Evolutionary conservation across 2,888 invertebrate genomes (phyloP).

Genomic region (Maniola hyperantus): DNA sequence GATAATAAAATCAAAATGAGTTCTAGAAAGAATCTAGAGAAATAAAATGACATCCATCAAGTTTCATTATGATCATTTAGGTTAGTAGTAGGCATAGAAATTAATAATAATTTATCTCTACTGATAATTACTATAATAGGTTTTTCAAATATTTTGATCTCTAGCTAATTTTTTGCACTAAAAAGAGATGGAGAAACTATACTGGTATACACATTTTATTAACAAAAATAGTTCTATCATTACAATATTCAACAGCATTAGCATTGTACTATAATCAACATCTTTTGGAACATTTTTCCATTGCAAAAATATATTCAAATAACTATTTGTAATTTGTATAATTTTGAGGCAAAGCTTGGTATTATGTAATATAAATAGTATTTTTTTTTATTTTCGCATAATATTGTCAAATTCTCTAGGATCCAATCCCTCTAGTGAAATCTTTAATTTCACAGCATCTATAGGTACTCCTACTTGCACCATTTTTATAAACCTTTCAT

Average conservation of each 20-base stretch:
- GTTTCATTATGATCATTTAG: too few species aligned
- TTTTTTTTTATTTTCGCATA: conserved; percentile 49
- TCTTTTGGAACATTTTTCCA: conserved; percentile 19
- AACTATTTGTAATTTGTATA: not conserved
- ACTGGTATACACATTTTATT: conserved; percentile 2
- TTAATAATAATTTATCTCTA: too few species aligned
- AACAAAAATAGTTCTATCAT: conserved; percentile 12
- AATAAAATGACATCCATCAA: too few species aligned
- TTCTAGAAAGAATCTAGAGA: too few species aligned
- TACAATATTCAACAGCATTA: conserved; percentile 22
- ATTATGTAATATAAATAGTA: not conserved
- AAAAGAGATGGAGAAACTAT: not conserved
- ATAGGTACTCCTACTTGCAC: conserved; percentile 93
- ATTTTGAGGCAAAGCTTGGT: conserved; percentile 16
- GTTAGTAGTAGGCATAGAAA: too few species aligned
- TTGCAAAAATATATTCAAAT: conserved; percentile 22
- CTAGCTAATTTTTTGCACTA: too few species aligned
- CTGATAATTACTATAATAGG: too few species aligned
- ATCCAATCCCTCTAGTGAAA: conserved; percentile 91
- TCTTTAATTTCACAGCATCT: conserved; percentile 91
- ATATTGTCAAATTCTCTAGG: conserved; percentile 85
- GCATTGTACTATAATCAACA: conserved; percentile 31
- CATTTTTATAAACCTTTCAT: conserved; percentile 93
- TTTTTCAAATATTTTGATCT: too few species aligned
- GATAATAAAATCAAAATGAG: too few species aligned